phyloP scores from a whole-genome alignment of 1,140 invertebrate genomes.

The Lysiphlebus fabarum region DNA sequence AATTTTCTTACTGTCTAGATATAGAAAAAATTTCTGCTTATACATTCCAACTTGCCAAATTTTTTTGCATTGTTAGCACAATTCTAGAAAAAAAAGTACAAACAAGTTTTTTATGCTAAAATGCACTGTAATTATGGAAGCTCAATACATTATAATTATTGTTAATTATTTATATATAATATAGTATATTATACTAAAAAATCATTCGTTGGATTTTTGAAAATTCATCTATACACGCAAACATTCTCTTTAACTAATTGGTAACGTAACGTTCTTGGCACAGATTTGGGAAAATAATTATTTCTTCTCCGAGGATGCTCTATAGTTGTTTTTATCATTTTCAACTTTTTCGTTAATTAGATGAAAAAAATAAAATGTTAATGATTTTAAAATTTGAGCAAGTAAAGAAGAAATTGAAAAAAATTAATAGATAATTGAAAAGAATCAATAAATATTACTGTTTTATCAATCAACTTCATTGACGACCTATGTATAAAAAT shows the following conservation, averaged over 20 bases:
- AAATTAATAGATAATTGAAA: neutral
- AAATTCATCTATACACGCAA: slow-evolving; percentile 15
- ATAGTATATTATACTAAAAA: neutral
- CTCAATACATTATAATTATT: neutral
- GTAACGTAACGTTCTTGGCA: slow-evolving; percentile 45
- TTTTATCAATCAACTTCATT: neutral
- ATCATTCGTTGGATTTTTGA: neutral
- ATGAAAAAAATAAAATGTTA: neutral
- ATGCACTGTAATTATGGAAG: no score
- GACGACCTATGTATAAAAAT: no score
- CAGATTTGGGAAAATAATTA: slow-evolving; percentile 29
- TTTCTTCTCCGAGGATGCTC: neutral
- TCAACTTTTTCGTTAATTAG: neutral
- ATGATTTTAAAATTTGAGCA: neutral
- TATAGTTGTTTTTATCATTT: slow-evolving; percentile 6
- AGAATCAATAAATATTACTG: slow-evolving; percentile 20
- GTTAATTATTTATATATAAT: neutral
- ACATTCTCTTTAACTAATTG: slow-evolving; percentile 22
- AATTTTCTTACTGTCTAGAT: slow-evolving; percentile 9
- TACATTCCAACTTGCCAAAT: slow-evolving; percentile 30
- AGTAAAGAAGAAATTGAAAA: neutral
- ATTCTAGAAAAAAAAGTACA: neutral
- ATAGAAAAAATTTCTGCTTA: slow-evolving; percentile 32
- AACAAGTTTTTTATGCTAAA: no score
- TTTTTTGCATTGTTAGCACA: slow-evolving; percentile 11